Percentiles rank a stretch among this genome's conserved stretches.
Evolutionary conservation across 2,113 vertebrate genomes (phyloP).

Genomic region (Oenanthe oenanthe): DNA sequence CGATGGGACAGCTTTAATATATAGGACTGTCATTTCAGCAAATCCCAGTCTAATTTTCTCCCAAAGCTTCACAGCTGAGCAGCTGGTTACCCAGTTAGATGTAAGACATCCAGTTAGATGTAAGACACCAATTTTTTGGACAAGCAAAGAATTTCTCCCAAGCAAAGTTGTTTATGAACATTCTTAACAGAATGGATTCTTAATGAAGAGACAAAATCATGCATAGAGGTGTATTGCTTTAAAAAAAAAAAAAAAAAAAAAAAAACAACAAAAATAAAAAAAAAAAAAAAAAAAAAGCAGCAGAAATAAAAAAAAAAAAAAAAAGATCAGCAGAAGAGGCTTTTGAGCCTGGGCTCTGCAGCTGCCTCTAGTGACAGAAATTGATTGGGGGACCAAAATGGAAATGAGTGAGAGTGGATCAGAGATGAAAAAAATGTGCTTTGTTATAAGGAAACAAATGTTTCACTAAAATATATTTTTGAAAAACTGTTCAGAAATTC

Average conservation of each 20-base stretch:
- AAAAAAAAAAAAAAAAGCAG: too few species aligned
- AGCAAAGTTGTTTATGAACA: neutral
- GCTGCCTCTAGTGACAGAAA: slow-evolving; percentile 18
- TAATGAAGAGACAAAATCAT: neutral
- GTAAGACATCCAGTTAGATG: too few species aligned
- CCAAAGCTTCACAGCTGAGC: neutral
- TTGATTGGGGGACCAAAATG: neutral
- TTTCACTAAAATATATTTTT: neutral
- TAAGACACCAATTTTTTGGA: neutral
- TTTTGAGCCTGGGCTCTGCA: neutral
- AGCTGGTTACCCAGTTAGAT: neutral
- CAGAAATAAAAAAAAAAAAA: neutral
- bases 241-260: neutral
- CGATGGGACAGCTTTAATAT: neutral
- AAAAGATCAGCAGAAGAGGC: neutral
- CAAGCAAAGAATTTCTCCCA: neutral
- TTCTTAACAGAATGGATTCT: neutral
- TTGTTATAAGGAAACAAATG: neutral
- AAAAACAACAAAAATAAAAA: too few species aligned
- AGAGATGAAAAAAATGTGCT: neutral
- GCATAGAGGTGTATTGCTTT: neutral
- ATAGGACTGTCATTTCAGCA: neutral
- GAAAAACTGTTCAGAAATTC: neutral
- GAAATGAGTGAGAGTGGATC: neutral
- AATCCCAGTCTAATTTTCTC: neutral